Base-by-base conservation (phyloP, 2,113 vertebrate species). In the Leucoraja erinaceus region DNA sequence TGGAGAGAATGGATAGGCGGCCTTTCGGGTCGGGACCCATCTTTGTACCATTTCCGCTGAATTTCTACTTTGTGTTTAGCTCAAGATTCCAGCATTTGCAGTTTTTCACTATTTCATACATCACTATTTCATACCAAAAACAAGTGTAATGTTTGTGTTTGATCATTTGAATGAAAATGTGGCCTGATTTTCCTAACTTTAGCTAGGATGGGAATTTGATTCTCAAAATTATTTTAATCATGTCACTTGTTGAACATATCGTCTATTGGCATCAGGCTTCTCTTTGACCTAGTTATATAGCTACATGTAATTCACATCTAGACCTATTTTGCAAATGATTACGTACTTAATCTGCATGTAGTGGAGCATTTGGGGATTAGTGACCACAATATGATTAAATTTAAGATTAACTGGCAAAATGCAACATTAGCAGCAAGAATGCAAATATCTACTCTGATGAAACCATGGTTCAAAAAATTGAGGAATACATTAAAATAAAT, bases 321-420 rank as follows among this genome's bases (percentile, higher is more conserved):
- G 83, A 61, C 11, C 56, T 61, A n/a, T n/a, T 86, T 61, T 86
- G 61, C 5, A 12, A n/a, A 22, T 86, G 28, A 86, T 86, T 86
- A 86, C 83, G 20, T 84, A 11, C 22, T 56, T 84, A 84, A 84
- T 84, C 79, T 84, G 56, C 79, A 86, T 12, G 56, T 86, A 86
- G 56, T 86, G 28, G 83, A 86, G 56, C 83, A 54, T 61, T 86
- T 86, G 11, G 56, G 54, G 83, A 86, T 86, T 61, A 61, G 83
- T 61, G 83, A 86, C 56, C 56, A 83, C 83, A 86, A 86, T 61
- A 16, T 86, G 83, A 86, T 86, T 86, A 86, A 83, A 86, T 86
- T 86, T 86, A 61, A 86, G 83, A 86, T 86, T 86, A 61, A 86
- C 83, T n/a, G 56, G 56, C 83, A 86, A 86, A n/a, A 86, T 61